Evolutionary conservation across 2,113 vertebrate species (phyloP).

Genomic region (Datnioides undecimradiatus): DNA sequence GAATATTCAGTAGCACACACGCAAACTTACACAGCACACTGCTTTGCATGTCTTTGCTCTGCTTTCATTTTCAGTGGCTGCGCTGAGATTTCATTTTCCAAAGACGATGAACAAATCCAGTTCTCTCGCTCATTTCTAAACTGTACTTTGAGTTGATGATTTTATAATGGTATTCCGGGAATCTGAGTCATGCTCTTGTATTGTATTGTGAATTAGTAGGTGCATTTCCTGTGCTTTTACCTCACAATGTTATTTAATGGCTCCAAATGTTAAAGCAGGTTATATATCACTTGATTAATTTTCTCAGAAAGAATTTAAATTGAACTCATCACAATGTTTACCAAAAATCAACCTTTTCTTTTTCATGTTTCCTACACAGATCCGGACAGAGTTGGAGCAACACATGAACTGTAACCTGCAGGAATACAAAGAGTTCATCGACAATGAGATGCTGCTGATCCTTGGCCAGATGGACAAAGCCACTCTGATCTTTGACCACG

Average conservation of each 20-base stretch:
- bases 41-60: neutral
- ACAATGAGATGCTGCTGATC: constrained; percentile 98
- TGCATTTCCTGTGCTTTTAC: neutral
- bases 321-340: neutral
- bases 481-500: constrained; percentile 96
- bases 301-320: neutral
- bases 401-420: constrained; percentile 97
- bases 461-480: constrained; percentile 99
- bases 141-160: neutral
- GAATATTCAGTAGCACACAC: constrained; percentile 11
- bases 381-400: constrained; percentile 91
- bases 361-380: constrained; percentile 52
- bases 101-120: neutral
- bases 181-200: neutral
- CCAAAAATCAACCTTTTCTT: neutral
- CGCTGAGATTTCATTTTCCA: neutral
- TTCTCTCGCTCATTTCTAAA: neutral
- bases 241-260: neutral
- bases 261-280: neutral
- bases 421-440: constrained; percentile 98
- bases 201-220: neutral
- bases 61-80: neutral
- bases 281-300: neutral
- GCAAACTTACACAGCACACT: neutral
- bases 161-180: neutral